Evolutionary conservation across 2,797 vertebrate species (phyloP).

Genomic region (Serranus cabrilla): DNA sequence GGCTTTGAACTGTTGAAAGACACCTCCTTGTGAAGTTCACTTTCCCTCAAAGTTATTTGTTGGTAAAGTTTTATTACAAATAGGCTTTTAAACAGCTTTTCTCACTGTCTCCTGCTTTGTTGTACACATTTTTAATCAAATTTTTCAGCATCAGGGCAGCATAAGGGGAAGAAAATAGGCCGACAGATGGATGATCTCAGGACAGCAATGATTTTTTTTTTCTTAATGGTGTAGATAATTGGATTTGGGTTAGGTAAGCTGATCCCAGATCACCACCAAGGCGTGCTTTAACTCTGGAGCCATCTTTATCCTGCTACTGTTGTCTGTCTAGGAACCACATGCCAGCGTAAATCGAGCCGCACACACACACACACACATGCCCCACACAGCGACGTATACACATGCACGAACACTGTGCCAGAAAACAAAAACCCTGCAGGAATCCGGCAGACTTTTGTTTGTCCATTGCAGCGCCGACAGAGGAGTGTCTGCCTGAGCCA

Average conservation of each 20-base stretch:
- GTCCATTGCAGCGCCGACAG: constrained; percentile 63
- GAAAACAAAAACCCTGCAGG: constrained; percentile 68
- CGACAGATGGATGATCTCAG: constrained; percentile 64
- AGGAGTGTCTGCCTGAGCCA: constrained; percentile 75
- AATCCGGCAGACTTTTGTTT: constrained; percentile 76
- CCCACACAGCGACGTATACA: constrained; percentile 38
- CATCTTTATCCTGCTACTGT: constrained; percentile 75
- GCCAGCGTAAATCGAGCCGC: constrained; percentile 48
- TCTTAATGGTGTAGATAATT: constrained; percentile 76
- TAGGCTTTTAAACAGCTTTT: constrained; percentile 6
- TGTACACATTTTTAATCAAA: constrained; percentile 22
- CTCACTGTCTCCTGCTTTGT: constrained; percentile 1
- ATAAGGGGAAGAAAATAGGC: constrained; percentile 17
- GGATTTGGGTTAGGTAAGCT: constrained; percentile 70
- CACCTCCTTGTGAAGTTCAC: constrained; percentile 39
- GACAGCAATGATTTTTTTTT: constrained; percentile 34
- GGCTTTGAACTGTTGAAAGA: constrained; percentile 42
- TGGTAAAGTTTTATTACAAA: constrained; percentile 12
- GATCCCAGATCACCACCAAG: constrained; percentile 71
- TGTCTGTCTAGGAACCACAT: constrained; percentile 70
- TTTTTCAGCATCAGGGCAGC: constrained; percentile 19
- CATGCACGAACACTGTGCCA: constrained; percentile 38
- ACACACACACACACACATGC: constrained; percentile 18
- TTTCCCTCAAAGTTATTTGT: constrained; percentile 30
- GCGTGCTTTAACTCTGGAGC: constrained; percentile 77